Percentiles rank a stretch among this genome's conserved stretches.
Evolutionary conservation across 2,113 vertebrate genomes (phyloP).

Genomic region (Eurypyga helias): DNA sequence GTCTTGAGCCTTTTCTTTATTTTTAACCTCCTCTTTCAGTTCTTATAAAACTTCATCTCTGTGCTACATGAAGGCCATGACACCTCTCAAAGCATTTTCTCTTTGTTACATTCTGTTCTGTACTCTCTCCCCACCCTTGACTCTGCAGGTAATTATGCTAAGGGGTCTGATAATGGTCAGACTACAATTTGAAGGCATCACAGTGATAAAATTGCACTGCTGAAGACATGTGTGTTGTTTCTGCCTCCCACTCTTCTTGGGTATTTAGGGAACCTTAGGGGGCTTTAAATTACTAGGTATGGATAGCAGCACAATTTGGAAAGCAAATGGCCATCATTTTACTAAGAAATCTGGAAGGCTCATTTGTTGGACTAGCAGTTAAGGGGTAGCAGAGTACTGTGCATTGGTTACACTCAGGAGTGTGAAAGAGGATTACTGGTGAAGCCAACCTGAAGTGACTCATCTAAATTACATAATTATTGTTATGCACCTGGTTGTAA

Average conservation of each 20-base stretch:
- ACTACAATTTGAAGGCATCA: background rate
- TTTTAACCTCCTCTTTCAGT: background rate
- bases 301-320: background rate
- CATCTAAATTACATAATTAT: background rate
- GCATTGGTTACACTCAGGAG: background rate
- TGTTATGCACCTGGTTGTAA: background rate
- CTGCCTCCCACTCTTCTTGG: background rate
- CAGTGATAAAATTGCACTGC: background rate
- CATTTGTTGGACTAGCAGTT: background rate
- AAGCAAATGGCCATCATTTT: slow-evolving; percentile 34
- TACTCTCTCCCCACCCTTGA: background rate
- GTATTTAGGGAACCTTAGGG: slow-evolving; percentile 14
- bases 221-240: background rate
- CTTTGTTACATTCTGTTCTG: background rate
- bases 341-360: background rate
- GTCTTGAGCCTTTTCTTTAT: background rate
- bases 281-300: background rate
- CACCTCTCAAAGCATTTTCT: background rate
- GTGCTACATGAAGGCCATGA: fast-evolving
- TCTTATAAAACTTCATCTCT: background rate
- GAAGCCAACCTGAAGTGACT: background rate
- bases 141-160: background rate
- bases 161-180: background rate
- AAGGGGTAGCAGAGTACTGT: background rate
- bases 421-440: background rate